A percentile compares a stretch with the other conserved stretches of the same genome.
phyloP scores from a whole-genome alignment of 2,113 vertebrate genomes.

The Phrynosoma platyrhinos region DNA sequence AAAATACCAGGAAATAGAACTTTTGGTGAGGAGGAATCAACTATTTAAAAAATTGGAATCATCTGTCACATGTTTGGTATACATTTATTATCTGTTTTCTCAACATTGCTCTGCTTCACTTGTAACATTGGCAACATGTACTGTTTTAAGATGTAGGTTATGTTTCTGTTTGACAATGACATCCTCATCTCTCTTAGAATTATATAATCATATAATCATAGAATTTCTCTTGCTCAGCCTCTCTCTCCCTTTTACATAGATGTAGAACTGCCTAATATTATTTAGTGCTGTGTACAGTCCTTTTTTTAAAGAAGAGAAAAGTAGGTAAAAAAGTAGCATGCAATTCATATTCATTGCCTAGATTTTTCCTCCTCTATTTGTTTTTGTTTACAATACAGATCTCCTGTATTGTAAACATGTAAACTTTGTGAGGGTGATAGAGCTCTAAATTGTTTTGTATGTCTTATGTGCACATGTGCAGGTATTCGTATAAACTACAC shows the following conservation, averaged over 20 bases:
- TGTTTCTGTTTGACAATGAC: not conserved
- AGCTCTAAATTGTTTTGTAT: conserved; percentile 1
- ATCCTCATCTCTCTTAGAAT: too few relatives aligned
- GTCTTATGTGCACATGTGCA: too few relatives aligned
- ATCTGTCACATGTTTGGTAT: not conserved
- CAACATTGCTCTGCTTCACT: not conserved
- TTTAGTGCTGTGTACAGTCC: not conserved
- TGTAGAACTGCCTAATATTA: not conserved
- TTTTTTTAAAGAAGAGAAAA: not conserved
- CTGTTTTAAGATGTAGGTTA: too few relatives aligned
- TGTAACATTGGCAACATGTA: not conserved
- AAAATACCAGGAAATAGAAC: too few relatives aligned
- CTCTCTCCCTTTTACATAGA: not conserved
- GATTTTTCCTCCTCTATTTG: not conserved
- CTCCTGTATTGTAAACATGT: not conserved
- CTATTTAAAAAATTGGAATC: not conserved
- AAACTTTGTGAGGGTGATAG: not conserved
- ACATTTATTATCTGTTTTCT: not conserved
- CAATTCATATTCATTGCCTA: not conserved
- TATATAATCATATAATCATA: too few relatives aligned
- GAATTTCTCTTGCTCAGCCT: not conserved
- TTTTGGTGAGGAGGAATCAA: too few relatives aligned
- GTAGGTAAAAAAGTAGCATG: not conserved
- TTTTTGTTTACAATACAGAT: not conserved
- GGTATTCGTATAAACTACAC: too few relatives aligned